Base-by-base conservation (phyloP, 2,888 invertebrate genomes). In the Tipula vernalis region DNA sequence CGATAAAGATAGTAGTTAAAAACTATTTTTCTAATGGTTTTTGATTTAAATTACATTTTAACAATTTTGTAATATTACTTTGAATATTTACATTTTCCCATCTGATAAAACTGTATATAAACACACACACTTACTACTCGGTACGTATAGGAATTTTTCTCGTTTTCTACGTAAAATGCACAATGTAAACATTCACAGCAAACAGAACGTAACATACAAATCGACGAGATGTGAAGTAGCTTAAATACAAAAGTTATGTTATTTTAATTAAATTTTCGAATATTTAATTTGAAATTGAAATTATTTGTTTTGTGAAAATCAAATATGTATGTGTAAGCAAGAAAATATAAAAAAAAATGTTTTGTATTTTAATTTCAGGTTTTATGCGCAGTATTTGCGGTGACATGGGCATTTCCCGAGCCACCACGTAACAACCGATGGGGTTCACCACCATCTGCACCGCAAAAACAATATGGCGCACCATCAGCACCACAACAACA, bases 371-470 rank as follows among this genome's bases (percentile, higher is more conserved):
- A 39, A 39, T 39, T 87, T 57, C 86, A 90, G 90, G 89, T 91
- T 86, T 88, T 92, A 87, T 90, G 91, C 87, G 90, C 91, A 57
- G 88, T 91, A 83, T 87, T 92, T 89, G 92, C 91, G 86, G 89
- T 91, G 84, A 91, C 90, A 15, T 89, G 90, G 88, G 93, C 91
- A 13, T 90, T 92, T 85, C 93, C 91, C 41, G 92, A 92, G 88
- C 90, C 90, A 87, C 92, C 92, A 51, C 89, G 89, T 87, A 86
- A 86, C 71, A 28, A 28, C 15, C 87, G 88, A 71, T 88, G 87
- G 87, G 87, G 87, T 1, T 89, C 89, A 87, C 87, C 90, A 36
- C 87, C 87, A 83, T 86, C 87, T 36, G 47, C 86, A 86, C 18
- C 88, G 83, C 47, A 86, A 86, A 86, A 86, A 36, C 44, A 87